A percentile compares a stretch with the other conserved stretches of the same genome.
Conservation (phyloP, 1,140 invertebrate species). For the Trachymyrmex septentrionalis region DNA sequence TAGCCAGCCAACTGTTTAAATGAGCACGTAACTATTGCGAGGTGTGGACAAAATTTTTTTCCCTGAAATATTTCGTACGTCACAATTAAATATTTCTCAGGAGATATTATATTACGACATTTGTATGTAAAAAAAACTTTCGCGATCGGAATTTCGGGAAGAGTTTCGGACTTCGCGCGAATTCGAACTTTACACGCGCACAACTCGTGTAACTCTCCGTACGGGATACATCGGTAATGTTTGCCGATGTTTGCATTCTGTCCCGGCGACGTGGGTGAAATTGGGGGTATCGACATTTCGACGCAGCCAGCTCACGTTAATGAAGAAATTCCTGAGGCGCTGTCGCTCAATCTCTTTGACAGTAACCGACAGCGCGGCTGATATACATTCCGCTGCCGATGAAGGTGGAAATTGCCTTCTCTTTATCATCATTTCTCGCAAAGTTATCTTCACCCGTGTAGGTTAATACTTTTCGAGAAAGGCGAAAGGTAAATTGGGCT, state of each 20-base stretch:
- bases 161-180: neutral
- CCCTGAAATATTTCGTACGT: neutral
- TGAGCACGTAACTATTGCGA: neutral
- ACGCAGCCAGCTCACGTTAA: slow-evolving; percentile 49
- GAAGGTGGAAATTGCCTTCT: slow-evolving; percentile 61
- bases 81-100: neutral
- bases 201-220: neutral
- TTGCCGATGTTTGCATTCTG: slow-evolving; percentile 40
- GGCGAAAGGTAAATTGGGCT: slow-evolving; percentile 33
- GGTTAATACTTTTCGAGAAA: slow-evolving; percentile 14
- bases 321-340: slow-evolving; percentile 70
- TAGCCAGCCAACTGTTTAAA: neutral
- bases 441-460: slow-evolving; percentile 9
- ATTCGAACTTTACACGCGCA: neutral
- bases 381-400: slow-evolving; percentile 43
- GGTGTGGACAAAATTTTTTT: neutral
- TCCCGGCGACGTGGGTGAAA: slow-evolving; percentile 43
- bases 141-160: neutral
- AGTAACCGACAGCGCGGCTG: slow-evolving; percentile 58
- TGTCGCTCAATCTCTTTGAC: slow-evolving; percentile 60
- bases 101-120: neutral
- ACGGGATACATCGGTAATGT: slow-evolving; percentile 3
- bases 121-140: neutral
- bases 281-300: slow-evolving; percentile 66
- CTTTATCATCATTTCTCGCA: slow-evolving; percentile 46